Base-by-base conservation (phyloP, 2,113 vertebrate species). In the Melospiza georgiana region DNA sequence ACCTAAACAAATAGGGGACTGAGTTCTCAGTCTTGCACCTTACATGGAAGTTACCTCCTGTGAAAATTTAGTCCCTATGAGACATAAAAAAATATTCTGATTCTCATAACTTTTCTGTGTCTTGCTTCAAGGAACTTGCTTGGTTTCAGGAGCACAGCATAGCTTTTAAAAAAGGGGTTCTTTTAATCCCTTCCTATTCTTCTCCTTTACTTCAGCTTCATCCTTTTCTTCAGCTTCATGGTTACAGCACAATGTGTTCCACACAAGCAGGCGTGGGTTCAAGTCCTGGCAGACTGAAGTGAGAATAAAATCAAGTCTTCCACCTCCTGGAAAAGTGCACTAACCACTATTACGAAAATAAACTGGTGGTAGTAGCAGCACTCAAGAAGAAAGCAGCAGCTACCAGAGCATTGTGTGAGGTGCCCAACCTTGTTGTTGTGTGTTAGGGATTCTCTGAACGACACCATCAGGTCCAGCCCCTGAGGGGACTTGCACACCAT, bases 221-320 rank as follows among this genome's bases (percentile, higher is more conserved):
- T 73, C 15, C 17, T 73, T 69, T 11, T 54, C 41, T 94, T 65
- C 35, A 61, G 1, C 5, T 59, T 33, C 17, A 25, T 51, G 25
- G 68, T 65, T 86, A 15, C 46, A 80, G 28, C n/a, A 31, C n/a
- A 54, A n/a, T 7, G 15, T 27, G 33, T 9, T 66, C 28, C 37
- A 41, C 4, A 0, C 19, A 23, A 80, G 28, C 7, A 92, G 55
- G 28, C 0, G 0, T 61, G 44, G 22, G 54, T 57, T 83, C 76
- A 92, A 66, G 58, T 66, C n/a, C 68, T 76, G 76, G 11, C 46
- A 87, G 46, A 66, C 59, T 51, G 19, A 89, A 86, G 55, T 76
- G 51, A 74, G 51, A 80, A 58, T 48, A 65, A 95, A 79, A 85
- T 41, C 49, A 80, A 74, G 31, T 49, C 72, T 90, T 90, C 22